Percentiles rank a stretch among this genome's conserved stretches.
These are phyloP conservation scores for Astatotilapia flaviijosephi DNA, from an alignment of 2,113 vertebrate species.

Conservation along the genomic window DNA sequence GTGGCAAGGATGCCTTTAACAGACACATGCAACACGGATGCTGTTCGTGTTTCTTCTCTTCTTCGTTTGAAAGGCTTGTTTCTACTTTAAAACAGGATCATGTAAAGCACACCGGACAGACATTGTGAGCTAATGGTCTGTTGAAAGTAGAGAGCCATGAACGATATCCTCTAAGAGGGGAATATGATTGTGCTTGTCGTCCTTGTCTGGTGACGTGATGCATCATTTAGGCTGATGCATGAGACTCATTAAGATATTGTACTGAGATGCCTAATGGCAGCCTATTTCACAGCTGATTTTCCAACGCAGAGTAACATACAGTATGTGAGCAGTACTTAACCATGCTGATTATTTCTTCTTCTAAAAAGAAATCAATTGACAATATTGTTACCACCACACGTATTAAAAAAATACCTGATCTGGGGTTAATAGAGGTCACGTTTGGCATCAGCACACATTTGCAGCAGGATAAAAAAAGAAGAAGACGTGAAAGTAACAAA, in stretches of 20 bases:
- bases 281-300: background rate
- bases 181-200: conserved; percentile 1
- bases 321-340: background rate
- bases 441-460: background rate
- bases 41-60: background rate
- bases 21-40: background rate
- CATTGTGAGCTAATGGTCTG: conserved; percentile 20
- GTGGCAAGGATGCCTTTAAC: background rate
- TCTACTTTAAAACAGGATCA: background rate
- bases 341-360: background rate
- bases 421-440: conserved; percentile 48
- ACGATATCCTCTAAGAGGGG: conserved; percentile 6
- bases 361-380: background rate
- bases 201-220: conserved; percentile 8
- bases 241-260: conserved; percentile 5
- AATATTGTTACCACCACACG: background rate
- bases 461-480: background rate
- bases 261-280: background rate
- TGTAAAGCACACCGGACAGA: background rate
- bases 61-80: background rate
- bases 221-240: conserved; percentile 37
- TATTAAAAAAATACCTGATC: background rate
- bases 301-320: background rate
- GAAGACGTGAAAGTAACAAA: background rate
- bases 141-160: background rate